These are phyloP conservation scores for Epizoanthus illoricatus DNA, from an alignment of 92 coral and sea anemone genomes.

Conservation along the genomic window DNA sequence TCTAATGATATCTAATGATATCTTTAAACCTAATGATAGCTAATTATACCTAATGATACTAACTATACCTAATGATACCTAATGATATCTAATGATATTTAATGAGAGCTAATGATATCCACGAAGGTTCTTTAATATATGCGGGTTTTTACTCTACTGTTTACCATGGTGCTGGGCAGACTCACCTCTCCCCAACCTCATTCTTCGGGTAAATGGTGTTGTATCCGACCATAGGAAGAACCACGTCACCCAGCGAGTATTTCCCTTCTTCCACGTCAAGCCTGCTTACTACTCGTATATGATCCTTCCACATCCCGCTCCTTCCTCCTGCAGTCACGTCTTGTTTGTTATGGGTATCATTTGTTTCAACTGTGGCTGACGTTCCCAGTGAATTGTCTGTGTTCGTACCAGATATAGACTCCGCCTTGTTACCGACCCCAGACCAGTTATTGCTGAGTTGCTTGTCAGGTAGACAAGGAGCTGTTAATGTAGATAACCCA, in stretches of 20 bases:
- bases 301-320: slow-evolving; percentile 37
- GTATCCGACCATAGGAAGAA: slow-evolving; percentile 79
- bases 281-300: slow-evolving; percentile 44
- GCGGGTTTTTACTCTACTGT: too few species aligned
- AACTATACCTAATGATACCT: too few species aligned
- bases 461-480: not conserved
- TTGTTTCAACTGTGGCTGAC: not conserved
- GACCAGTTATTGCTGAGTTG: not conserved
- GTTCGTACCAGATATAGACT: not conserved
- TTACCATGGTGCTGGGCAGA: not conserved
- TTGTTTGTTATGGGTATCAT: slow-evolving; percentile 5
- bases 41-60: too few species aligned
- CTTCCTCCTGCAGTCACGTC: slow-evolving; percentile 5
- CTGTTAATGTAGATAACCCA: not conserved
- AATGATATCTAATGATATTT: too few species aligned
- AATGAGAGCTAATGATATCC: too few species aligned
- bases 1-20: too few species aligned
- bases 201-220: slow-evolving; percentile 66
- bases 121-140: too few species aligned
- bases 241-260: slow-evolving; percentile 62
- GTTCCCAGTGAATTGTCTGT: not conserved
- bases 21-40: too few species aligned
- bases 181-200: slow-evolving; percentile 58
- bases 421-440: not conserved
- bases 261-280: slow-evolving; percentile 47